phyloP scores from a whole-genome alignment of 2,113 vertebrate species.

The Elaphurus davidianus region DNA sequence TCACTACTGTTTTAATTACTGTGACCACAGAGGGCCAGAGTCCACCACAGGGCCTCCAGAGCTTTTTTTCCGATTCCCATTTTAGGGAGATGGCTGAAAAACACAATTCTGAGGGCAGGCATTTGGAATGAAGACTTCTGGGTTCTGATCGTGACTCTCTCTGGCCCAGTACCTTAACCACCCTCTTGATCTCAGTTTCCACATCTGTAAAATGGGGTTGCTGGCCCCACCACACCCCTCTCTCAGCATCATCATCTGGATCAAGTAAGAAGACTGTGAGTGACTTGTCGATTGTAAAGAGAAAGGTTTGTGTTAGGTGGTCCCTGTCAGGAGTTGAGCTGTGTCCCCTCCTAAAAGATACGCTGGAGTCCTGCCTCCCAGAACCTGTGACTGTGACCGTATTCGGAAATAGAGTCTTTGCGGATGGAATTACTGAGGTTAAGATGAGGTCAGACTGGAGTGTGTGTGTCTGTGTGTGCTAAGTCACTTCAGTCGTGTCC shows the following conservation, averaged over 20 bases:
- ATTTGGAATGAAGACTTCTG: neutral
- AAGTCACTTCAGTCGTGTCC: rapidly evolving
- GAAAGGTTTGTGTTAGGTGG: neutral
- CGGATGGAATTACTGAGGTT: neutral
- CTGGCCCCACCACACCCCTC: neutral
- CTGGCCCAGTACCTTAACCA: neutral
- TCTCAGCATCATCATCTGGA: neutral
- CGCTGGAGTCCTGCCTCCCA: neutral
- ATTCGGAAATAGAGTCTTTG: neutral
- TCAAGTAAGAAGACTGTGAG: neutral
- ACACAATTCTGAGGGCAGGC: neutral
- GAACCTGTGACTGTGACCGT: neutral
- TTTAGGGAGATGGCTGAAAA: neutral
- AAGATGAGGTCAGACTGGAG: neutral
- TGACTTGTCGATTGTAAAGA: neutral
- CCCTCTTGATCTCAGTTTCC: neutral
- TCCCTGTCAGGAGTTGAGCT: neutral
- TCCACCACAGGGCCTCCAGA: neutral
- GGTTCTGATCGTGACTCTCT: neutral
- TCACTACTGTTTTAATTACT: neutral
- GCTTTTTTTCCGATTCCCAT: neutral
- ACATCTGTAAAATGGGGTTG: neutral
- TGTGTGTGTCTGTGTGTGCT: neutral
- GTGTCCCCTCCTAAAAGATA: neutral
- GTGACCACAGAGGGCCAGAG: neutral